Evolutionary conservation across 2,888 invertebrate genomes (phyloP), one percentile per base, ranked within the genome.

Genomic region (Hypercompe scribonia): DNA sequence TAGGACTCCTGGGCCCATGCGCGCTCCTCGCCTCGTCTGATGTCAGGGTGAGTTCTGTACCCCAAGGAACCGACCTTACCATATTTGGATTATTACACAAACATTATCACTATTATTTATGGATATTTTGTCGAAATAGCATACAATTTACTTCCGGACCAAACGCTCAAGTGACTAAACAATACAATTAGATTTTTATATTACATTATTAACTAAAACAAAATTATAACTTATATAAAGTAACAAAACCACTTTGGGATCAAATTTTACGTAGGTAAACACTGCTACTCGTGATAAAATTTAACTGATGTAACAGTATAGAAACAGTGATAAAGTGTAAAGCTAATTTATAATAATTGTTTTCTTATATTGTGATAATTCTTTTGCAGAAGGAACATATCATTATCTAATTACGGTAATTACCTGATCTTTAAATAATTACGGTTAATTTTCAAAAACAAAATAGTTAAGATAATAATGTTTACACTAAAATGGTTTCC

Each of bases 1-100:
- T 96, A 90, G 95, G 96, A 85, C 92, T 96, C 78, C 92, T 96
- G 88, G 96, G 96, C 81, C 96, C 96, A 79, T 96, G 96, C 88
- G 95, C 96, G 86, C 93, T 96, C 73, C 95, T 96, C 72, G 90
- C 95, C 78, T 93, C 95, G 72, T 93, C 95, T 75, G 95, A 94
- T 85, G 90, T 91, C 90, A 92, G 94, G 94, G 95, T 95, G 94
- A 95, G 95, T 95, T 86, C 79, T 79, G 75, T 78, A 79, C 82
- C 80, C 84, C 81, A 74, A 75, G 66, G 73, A 73, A 79, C 65
- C 64, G 65, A 67, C 46, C 64, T 64, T 31, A 54, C 68, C 21
- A 50, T 36, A 64, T 68, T 64, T 24, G 54, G 72, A 80, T 75
- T 65, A 72, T 77, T 73, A 66, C 71, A 74, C 73, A 36, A 70